These are phyloP conservation scores for Calliopsis andreniformis DNA, from an alignment of 1,140 invertebrate species.

Conservation along the genomic window DNA sequence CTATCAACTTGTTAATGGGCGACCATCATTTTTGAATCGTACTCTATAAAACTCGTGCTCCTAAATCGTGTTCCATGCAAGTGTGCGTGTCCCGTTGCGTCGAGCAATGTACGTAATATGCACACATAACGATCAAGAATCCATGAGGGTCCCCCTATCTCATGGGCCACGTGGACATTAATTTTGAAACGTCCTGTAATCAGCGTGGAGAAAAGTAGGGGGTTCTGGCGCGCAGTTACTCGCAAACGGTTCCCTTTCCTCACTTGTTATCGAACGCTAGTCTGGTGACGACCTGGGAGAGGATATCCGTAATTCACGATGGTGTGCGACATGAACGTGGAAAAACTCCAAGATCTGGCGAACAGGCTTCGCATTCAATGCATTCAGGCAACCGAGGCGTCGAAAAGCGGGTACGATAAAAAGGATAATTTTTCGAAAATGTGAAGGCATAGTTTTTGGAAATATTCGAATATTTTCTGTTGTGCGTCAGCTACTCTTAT, in stretches of 20 bases:
- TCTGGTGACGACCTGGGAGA: background rate
- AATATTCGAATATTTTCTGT: no score
- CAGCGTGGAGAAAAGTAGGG: slow-evolving; percentile 20
- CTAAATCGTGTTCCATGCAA: background rate
- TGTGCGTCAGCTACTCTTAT: no score
- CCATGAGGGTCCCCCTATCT: background rate
- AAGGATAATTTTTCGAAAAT: background rate
- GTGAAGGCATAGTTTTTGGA: no score
- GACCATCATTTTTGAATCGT: background rate
- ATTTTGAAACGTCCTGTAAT: slow-evolving; percentile 30
- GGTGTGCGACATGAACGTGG: slow-evolving; percentile 69
- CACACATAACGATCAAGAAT: background rate
- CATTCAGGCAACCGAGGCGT: slow-evolving; percentile 75
- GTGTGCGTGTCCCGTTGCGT: background rate
- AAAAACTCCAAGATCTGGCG: slow-evolving; percentile 85
- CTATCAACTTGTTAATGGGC: background rate
- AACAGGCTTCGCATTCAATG: slow-evolving; percentile 86
- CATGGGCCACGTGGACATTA: background rate
- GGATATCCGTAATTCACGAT: slow-evolving; percentile 55
- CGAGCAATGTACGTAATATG: background rate
- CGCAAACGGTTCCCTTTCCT: slow-evolving; percentile 39
- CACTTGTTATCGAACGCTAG: slow-evolving; percentile 54
- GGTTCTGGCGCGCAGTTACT: slow-evolving; percentile 63
- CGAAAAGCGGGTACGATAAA: slow-evolving; percentile 77
- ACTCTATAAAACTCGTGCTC: background rate